A percentile compares a stretch with the other conserved stretches of the same genome.
Conservation (phyloP, 2,888 invertebrate species). For the Trachelus iudaicus region DNA sequence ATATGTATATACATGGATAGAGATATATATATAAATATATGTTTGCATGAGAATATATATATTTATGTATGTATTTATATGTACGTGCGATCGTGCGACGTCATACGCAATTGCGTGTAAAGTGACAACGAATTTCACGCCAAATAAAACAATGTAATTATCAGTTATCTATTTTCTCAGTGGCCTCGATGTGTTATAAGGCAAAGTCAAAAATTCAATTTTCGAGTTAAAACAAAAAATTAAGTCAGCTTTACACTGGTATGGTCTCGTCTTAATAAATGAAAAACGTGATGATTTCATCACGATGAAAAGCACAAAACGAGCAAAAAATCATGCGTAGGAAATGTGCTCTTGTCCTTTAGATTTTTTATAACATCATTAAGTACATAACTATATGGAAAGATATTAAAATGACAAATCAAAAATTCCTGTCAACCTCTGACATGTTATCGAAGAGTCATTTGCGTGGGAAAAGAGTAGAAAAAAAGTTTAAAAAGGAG, state of each 20-base stretch:
- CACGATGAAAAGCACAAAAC: slow-evolving; percentile 26
- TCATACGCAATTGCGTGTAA: slow-evolving; percentile 27
- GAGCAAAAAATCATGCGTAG: slow-evolving; percentile 10
- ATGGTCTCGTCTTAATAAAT: neutral
- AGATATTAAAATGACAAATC: slow-evolving; percentile 31
- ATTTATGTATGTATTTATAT: slow-evolving; percentile 12
- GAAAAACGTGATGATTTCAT: slow-evolving; percentile 20
- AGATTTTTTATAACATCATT: slow-evolving; percentile 51
- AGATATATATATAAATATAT: slow-evolving; percentile 15
- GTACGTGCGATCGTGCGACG: neutral
- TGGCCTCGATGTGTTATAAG: slow-evolving; percentile 34
- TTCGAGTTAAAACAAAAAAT: neutral
- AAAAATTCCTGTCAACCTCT: slow-evolving; percentile 30
- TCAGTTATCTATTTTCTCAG: slow-evolving; percentile 33
- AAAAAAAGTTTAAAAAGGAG: neutral
- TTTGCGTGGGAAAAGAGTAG: neutral
- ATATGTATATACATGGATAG: slow-evolving; percentile 9
- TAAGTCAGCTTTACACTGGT: neutral
- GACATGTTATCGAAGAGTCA: neutral
- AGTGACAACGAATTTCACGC: slow-evolving; percentile 48
- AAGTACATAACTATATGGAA: slow-evolving; percentile 18
- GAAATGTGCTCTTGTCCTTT: slow-evolving; percentile 4
- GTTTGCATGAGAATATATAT: slow-evolving; percentile 22
- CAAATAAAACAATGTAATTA: slow-evolving; percentile 33
- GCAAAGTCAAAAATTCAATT: slow-evolving; percentile 9